Percentiles rank a stretch among this genome's conserved stretches.
Evolutionary conservation across 2,797 vertebrate species (phyloP).

Genomic region (Sciurus vulgaris): DNA sequence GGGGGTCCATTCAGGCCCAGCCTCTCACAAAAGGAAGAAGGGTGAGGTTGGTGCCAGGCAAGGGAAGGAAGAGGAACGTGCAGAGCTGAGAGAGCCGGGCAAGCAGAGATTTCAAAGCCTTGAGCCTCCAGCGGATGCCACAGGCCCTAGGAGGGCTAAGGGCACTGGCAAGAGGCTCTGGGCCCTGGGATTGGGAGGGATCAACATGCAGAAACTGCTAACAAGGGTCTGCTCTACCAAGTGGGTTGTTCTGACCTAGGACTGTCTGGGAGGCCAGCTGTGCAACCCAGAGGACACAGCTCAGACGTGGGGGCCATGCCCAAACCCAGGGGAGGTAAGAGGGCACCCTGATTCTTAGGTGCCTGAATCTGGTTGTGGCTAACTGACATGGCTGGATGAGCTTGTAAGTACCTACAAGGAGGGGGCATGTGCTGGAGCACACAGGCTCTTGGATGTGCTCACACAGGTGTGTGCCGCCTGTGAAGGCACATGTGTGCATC

Average conservation of each 20-base stretch:
- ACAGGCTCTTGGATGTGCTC: not conserved
- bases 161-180: not conserved
- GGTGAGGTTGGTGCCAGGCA: slow-evolving; percentile 42
- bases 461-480: rapidly evolving
- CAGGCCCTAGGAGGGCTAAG: not conserved
- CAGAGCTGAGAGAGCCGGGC: not conserved
- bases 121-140: not conserved
- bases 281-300: not conserved
- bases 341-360: not conserved
- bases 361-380: not conserved
- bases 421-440: rapidly evolving
- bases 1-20: slow-evolving; percentile 5
- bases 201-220: not conserved
- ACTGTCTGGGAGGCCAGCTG: not conserved
- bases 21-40: slow-evolving; percentile 40
- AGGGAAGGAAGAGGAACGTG: not conserved
- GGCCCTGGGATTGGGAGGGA: not conserved
- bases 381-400: not conserved
- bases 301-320: not conserved
- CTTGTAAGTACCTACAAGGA: not conserved
- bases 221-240: not conserved
- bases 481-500: not conserved
- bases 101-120: not conserved
- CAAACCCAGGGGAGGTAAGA: not conserved
- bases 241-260: not conserved